Conservation (phyloP, 2,888 invertebrate genomes). For the Drosophila mulleri region DNA sequence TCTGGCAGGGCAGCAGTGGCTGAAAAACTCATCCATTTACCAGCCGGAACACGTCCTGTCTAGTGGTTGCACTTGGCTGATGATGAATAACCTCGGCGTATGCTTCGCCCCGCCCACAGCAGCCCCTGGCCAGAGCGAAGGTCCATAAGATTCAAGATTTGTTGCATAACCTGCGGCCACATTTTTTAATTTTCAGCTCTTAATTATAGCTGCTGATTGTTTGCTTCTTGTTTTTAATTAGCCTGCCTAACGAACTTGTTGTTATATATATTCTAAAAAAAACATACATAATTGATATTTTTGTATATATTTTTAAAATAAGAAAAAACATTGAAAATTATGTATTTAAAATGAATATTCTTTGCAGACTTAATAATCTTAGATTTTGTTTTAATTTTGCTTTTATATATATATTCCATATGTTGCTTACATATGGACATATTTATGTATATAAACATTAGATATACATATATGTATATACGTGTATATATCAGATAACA, state of each 20-base stretch:
- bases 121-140: not conserved
- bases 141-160: conserved; percentile 18
- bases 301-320: not conserved
- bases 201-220: conserved; percentile 41
- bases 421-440: not conserved
- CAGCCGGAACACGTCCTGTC: conserved; percentile 57
- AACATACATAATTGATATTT: not conserved
- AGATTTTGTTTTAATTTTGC: too few species aligned
- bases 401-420: too few species aligned
- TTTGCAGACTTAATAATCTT: too few species aligned
- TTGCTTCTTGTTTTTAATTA: conserved; percentile 35
- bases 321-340: not conserved
- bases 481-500: conserved; percentile 2
- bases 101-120: conserved; percentile 31
- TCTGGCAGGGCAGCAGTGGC: not conserved
- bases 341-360: too few species aligned
- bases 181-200: conserved; percentile 54
- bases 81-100: conserved; percentile 76
- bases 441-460: not conserved
- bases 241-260: not conserved
- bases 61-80: conserved; percentile 78
- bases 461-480: not conserved
- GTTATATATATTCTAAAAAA: conserved; percentile 1
- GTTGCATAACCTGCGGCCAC: conserved; percentile 48
- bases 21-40: conserved; percentile 17